Evolutionary conservation across 2,113 vertebrate genomes (phyloP).

Genomic region (Mixornis gularis): DNA sequence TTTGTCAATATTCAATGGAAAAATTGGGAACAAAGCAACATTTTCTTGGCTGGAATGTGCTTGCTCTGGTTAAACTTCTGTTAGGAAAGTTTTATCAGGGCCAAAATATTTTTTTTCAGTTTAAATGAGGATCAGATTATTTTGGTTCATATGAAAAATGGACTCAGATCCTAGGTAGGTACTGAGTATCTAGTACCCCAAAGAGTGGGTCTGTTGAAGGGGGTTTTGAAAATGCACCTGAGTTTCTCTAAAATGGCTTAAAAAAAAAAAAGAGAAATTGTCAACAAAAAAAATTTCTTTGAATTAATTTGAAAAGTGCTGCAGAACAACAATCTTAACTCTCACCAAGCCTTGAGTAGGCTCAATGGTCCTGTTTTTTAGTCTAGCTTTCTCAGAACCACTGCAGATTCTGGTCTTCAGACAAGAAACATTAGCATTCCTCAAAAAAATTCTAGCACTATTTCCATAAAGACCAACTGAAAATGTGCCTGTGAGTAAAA

Average conservation of each 20-base stretch:
- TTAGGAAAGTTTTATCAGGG: background rate
- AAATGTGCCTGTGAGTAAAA: background rate
- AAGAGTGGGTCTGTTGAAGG: background rate
- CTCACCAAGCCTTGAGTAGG: fast-evolving
- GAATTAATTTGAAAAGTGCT: background rate
- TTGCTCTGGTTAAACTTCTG: background rate
- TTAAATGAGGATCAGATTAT: background rate
- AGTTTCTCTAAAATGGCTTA: fast-evolving
- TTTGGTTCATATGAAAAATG: background rate
- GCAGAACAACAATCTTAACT: background rate
- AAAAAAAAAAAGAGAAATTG: background rate
- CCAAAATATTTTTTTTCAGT: background rate
- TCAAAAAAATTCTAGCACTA: background rate
- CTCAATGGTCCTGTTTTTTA: background rate
- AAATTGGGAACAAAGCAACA: background rate
- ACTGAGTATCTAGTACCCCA: background rate
- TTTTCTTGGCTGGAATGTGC: background rate
- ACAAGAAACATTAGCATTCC: fast-evolving
- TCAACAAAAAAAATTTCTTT: too few relatives aligned
- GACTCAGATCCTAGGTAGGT: fast-evolving
- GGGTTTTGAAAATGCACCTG: background rate
- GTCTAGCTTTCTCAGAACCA: background rate
- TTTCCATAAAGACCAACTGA: background rate
- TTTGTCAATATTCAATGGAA: background rate
- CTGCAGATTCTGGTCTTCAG: background rate